A percentile compares a stretch with the other conserved stretches of the same genome.
These are phyloP conservation scores for Onthophagus sagittarius DNA, from an alignment of 2,888 invertebrate genomes.

Conservation along the genomic window DNA sequence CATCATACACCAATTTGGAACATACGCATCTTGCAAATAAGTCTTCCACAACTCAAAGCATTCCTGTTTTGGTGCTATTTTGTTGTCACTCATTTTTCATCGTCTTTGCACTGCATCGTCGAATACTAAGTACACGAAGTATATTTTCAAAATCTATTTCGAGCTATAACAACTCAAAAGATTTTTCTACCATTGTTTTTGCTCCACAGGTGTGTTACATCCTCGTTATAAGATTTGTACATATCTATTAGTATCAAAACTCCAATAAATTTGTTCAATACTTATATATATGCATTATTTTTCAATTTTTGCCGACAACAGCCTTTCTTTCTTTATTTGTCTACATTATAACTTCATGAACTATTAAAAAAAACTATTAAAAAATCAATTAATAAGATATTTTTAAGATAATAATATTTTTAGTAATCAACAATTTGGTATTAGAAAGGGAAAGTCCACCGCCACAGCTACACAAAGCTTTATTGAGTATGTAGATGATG, in stretches of 20 bases:
- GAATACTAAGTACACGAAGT: conserved; percentile 1
- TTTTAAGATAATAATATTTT: background rate
- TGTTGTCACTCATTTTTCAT: background rate
- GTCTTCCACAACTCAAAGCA: too few relatives aligned
- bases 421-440: too few relatives aligned
- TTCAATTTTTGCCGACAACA: background rate
- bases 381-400: background rate
- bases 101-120: background rate
- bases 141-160: background rate
- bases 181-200: too few relatives aligned
- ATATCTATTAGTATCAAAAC: background rate
- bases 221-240: conserved; percentile 1
- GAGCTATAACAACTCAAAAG: too few relatives aligned
- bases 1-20: background rate
- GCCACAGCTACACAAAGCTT: too few relatives aligned
- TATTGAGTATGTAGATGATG: too few relatives aligned
- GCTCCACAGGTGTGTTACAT: background rate
- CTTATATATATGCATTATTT: background rate
- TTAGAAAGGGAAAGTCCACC: too few relatives aligned
- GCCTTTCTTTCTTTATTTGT: background rate
- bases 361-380: too few relatives aligned
- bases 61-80: too few relatives aligned
- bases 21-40: too few relatives aligned
- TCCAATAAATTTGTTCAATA: background rate
- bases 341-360: too few relatives aligned